phyloP scores from a whole-genome alignment of 2,888 invertebrate species.

The Protophormia terraenovae region DNA sequence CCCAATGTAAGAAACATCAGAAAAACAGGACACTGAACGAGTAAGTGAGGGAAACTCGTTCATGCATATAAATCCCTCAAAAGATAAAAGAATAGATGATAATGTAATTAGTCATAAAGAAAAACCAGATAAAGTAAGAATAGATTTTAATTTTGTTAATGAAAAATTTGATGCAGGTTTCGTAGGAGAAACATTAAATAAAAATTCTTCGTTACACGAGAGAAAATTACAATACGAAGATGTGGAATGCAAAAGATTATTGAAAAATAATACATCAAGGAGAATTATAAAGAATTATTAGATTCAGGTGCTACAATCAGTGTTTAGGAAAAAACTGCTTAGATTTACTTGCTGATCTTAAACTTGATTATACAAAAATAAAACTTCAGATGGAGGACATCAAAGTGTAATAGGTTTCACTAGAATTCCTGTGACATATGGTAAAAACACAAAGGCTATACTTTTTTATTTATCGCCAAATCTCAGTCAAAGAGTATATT shows the following conservation, averaged over 20 bases:
- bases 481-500: background rate
- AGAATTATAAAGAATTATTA: too few species aligned
- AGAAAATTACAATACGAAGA: too few species aligned
- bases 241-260: too few species aligned
- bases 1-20: background rate
- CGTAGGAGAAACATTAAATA: too few species aligned
- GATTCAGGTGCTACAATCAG: too few species aligned
- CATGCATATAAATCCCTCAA: background rate
- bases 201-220: too few species aligned
- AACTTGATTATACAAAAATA: background rate
- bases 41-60: constrained; percentile 14
- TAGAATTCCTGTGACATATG: background rate
- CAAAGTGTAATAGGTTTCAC: constrained; percentile 13
- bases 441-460: constrained; percentile 1
- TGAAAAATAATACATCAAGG: too few species aligned
- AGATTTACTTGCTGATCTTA: background rate
- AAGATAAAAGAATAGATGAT: background rate
- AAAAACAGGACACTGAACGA: constrained; percentile 2
- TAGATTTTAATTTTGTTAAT: too few species aligned
- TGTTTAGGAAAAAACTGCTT: background rate
- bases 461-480: constrained; percentile 26
- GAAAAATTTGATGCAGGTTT: too few species aligned
- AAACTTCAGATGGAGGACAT: constrained; percentile 15
- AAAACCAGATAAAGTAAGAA: too few species aligned
- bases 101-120: background rate